Base-by-base conservation (phyloP, 1,140 invertebrate species). In the Penaeus vannamei region DNA sequence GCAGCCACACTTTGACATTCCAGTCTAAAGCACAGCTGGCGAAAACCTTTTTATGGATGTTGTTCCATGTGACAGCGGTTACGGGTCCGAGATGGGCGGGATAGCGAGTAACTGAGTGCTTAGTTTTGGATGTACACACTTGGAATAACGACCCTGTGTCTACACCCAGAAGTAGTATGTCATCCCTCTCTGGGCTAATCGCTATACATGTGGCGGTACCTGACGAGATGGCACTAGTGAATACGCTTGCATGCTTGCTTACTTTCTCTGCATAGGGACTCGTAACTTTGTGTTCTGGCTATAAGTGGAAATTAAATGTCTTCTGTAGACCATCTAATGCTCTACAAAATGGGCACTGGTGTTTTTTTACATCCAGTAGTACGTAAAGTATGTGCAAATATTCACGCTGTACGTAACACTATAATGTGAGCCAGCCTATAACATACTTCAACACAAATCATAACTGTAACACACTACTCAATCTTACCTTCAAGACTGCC, bases 1-100 rank as follows among this genome's bases (percentile, higher is more conserved):
- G 96, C 93, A 98, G 97, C 98, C 98, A 99, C 84, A 99, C 97
- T 93, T 98, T 98, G 17, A 99, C 96, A 77, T 96, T 95, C 97
- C 98, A 98, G 93, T 99, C 98, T 19, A 96, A 96, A 85, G 97
- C 96, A 91, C 97, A 98, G 17, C 97, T 98, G 20, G 97, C 95
- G 92, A 98, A 99, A 76, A 99, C 96, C 83, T 95, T 95, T 19
- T 96, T 95, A 93, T 98, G 97, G 92, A 95, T 98, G 92, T 95
- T 95, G 93, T 99, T 99, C 93, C 97, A 99, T 92, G 96, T 95
- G 66, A 99, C 96, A 89, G 96, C 94, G 93, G 98, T 96, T 4
- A 99, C 95, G 0, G 97, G 96, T 95, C 98, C 96, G 92, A 97
- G 95, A 92, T 99, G 98, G 84, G 96, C 95, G 82, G 95, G 62